A percentile compares a stretch with the other conserved stretches of the same genome.
Evolutionary conservation across 2,888 invertebrate species (phyloP).

Genomic region (Acronicta psi): DNA sequence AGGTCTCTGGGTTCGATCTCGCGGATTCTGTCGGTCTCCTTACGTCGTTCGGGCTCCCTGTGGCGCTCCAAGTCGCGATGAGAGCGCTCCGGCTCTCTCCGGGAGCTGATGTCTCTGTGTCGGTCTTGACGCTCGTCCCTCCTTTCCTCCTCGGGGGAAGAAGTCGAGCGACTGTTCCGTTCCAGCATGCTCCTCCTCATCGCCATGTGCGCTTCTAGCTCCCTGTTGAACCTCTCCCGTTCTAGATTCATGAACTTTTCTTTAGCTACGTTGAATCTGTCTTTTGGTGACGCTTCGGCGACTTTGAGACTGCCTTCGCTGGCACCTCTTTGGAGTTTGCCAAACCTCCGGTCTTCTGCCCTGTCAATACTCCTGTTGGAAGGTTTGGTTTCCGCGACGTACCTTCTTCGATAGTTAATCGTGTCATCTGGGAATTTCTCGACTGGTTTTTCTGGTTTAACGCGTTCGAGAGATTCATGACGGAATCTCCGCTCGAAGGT

Average conservation of each 20-base stretch:
- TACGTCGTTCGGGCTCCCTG: slow-evolving; percentile 76
- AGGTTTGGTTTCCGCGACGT: slow-evolving; percentile 85
- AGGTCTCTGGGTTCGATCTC: slow-evolving; percentile 66
- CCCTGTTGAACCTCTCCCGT: slow-evolving; percentile 90
- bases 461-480: slow-evolving; percentile 81
- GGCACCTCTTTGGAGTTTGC: slow-evolving; percentile 80
- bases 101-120: slow-evolving; percentile 80
- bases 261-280: slow-evolving; percentile 95
- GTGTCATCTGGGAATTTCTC: slow-evolving; percentile 79
- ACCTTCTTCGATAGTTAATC: slow-evolving; percentile 82
- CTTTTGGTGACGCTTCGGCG: slow-evolving; percentile 90
- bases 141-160: slow-evolving; percentile 87
- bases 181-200: slow-evolving; percentile 86
- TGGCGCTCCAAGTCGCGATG: slow-evolving; percentile 79
- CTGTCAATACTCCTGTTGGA: slow-evolving; percentile 83
- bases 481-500: slow-evolving; percentile 82
- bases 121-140: slow-evolving; percentile 85
- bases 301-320: slow-evolving; percentile 84
- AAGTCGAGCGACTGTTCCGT: slow-evolving; percentile 87
- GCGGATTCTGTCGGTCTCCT: slow-evolving; percentile 76
- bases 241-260: slow-evolving; percentile 95
- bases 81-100: slow-evolving; percentile 84
- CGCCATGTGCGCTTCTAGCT: slow-evolving; percentile 87
- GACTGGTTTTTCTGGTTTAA: slow-evolving; percentile 70
- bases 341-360: slow-evolving; percentile 83